A percentile compares a stretch with the other conserved stretches of the same genome.
phyloP scores from a whole-genome alignment of 2,113 vertebrate genomes.

The Chelonoidis abingdonii region DNA sequence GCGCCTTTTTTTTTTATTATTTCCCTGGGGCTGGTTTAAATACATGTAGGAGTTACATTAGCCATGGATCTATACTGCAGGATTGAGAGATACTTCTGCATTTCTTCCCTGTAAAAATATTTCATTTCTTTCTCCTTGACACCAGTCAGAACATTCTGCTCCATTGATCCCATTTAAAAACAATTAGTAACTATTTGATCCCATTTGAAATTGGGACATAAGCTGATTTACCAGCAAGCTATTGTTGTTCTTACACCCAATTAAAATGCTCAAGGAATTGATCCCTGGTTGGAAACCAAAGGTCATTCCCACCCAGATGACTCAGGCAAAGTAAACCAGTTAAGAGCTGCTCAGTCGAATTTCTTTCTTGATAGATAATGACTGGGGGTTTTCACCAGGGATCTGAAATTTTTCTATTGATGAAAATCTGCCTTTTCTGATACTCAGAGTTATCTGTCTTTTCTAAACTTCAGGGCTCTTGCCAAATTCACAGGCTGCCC shows the following conservation, averaged over 20 bases:
- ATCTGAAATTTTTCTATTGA: conserved; percentile 74
- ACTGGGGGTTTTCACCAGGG: conserved; percentile 65
- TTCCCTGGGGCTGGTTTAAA: not conserved
- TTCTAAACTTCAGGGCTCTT: conserved; percentile 43
- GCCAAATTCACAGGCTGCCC: conserved; percentile 65
- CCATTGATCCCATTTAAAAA: not conserved
- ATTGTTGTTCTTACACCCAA: conserved; percentile 26
- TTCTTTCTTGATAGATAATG: conserved; percentile 75
- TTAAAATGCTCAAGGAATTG: conserved; percentile 47
- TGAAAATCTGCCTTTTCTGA: conserved; percentile 73
- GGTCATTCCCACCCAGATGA: conserved; percentile 11
- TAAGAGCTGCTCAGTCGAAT: conserved; percentile 61
- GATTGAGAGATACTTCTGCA: not conserved
- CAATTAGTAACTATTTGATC: not conserved
- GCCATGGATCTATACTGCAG: fast-evolving
- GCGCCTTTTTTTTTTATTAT: fast-evolving
- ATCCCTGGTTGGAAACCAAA: conserved; percentile 33
- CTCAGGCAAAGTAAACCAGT: conserved; percentile 25
- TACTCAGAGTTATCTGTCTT: conserved; percentile 69
- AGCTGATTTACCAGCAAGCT: conserved; percentile 4
- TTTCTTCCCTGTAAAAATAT: not conserved
- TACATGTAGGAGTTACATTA: not conserved
- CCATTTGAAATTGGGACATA: not conserved
- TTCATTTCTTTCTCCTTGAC: not conserved
- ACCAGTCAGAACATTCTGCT: not conserved